A percentile compares a stretch with the other conserved stretches of the same genome.
Conservation (phyloP, 2,888 invertebrate genomes). For the Drosophila peninsularis region DNA sequence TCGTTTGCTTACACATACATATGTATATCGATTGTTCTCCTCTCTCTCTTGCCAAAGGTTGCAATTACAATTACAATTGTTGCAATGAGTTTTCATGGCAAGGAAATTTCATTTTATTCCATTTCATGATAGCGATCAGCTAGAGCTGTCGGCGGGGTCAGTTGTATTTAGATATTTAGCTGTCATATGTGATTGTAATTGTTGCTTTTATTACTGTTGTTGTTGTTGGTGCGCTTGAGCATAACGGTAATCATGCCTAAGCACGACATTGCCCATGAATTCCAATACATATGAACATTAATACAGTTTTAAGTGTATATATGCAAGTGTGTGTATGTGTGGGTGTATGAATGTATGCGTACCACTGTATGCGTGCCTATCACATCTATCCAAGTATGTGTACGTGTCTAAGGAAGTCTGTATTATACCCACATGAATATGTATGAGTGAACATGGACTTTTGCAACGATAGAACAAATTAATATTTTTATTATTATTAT, state of each 20-base stretch:
- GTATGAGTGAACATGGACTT: no score
- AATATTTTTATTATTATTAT: no score
- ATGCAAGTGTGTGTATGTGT: no score
- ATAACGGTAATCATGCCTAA: slow-evolving; percentile 76
- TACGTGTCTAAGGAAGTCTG: no score
- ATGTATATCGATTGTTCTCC: neutral
- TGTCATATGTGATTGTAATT: slow-evolving; percentile 48
- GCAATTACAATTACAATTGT: slow-evolving; percentile 63
- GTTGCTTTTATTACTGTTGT: slow-evolving; percentile 9
- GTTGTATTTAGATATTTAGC: slow-evolving; percentile 66
- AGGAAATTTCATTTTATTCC: slow-evolving; percentile 65
- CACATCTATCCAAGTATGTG: no score
- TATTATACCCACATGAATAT: no score
- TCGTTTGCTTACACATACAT: neutral
- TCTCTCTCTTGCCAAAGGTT: slow-evolving; percentile 30
- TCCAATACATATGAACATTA: slow-evolving; percentile 8
- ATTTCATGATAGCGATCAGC: slow-evolving; percentile 61
- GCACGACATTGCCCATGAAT: slow-evolving; percentile 78
- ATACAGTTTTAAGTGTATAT: neutral
- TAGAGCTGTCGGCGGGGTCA: slow-evolving; percentile 45
- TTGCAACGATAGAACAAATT: no score
- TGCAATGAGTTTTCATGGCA: slow-evolving; percentile 59
- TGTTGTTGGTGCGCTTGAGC: slow-evolving; percentile 63
- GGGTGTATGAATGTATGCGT: no score
- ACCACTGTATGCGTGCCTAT: no score